Evolutionary conservation across 1,140 invertebrate species (phyloP), one percentile per base, ranked within the genome.

Genomic region (Lineus longissimus): DNA sequence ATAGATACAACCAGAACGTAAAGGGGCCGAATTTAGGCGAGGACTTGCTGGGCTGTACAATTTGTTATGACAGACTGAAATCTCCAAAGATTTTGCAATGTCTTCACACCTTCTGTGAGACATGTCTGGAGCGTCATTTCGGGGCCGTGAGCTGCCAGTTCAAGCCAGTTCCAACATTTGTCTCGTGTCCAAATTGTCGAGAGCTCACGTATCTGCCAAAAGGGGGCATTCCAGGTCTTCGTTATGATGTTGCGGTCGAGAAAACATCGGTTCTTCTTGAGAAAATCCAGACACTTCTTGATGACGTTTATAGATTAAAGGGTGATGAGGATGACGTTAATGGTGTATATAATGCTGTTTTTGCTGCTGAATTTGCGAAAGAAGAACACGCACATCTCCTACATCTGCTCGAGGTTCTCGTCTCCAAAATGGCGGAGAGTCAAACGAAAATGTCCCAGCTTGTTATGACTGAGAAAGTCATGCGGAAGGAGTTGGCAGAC

Each of bases 51-150:
- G 19, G 25, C n/a, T 51, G 47, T 51, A 19, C 47, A 27, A 51
- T 51, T n/a, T 51, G 47, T 27, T 51, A 51, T 27, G 47, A 51
- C 25, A 19, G 47, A 23, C 25, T 51, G 9, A 51, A 27, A 51
- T 23, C 47, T 6, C 47, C 47, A 19, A 51, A 51, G n/a, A n/a
- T 51, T 4, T 51, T 51, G 25, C 25, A 19, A 27, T 51, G 47
- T 51, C 25, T 51, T 51, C 47, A 51, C 47, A 51, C 47, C 4
- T 51, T 51, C n/a, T 51, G 47, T 27, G 47, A 51, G n/a, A 19
- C n/a, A 51, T 51, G 47, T 51, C n/a, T 51, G 47, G 47, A 51
- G n/a, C 47, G 47, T 19, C 47, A 51, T 51, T 27, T 51, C 9
- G 47, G 19, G 19, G 19, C n/a, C 6, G 19, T 23, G 47, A 27